These are phyloP conservation scores for Carposina sasakii DNA, from an alignment of 1,140 invertebrate species.

Conservation along the genomic window DNA sequence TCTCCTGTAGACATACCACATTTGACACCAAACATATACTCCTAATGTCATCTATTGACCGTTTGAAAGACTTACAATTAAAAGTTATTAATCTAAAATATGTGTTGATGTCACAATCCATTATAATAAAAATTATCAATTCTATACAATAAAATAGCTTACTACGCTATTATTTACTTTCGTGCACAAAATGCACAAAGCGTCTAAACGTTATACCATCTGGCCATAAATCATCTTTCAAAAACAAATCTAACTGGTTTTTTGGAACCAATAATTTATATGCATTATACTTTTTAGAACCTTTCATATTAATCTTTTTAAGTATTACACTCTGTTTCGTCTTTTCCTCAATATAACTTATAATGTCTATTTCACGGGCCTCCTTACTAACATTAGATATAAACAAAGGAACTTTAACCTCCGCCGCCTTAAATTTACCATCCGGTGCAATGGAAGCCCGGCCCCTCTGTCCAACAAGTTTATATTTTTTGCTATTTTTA, in stretches of 20 bases:
- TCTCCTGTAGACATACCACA: slow-evolving; percentile 7
- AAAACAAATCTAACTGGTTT: not conserved
- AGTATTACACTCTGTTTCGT: not conserved
- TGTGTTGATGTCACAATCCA: no score
- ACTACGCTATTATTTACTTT: no score
- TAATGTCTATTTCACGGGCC: not conserved
- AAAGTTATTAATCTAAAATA: no score
- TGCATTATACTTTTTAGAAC: not conserved
- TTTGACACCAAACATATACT: no score
- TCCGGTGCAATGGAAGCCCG: not conserved
- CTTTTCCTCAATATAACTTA: not conserved
- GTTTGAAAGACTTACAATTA: no score
- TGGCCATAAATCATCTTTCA: slow-evolving; percentile 1
- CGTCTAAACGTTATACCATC: not conserved
- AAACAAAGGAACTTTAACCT: not conserved
- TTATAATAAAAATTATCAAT: no score
- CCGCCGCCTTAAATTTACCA: not conserved
- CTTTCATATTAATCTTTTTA: slow-evolving; percentile 1
- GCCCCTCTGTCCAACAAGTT: not conserved
- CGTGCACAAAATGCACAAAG: no score
- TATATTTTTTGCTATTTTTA: no score
- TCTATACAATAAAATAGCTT: no score
- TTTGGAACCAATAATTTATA: not conserved
- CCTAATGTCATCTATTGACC: no score
- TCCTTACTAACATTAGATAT: not conserved